Base-by-base conservation (phyloP, 2,888 invertebrate genomes). In the Orthosia incerta region DNA sequence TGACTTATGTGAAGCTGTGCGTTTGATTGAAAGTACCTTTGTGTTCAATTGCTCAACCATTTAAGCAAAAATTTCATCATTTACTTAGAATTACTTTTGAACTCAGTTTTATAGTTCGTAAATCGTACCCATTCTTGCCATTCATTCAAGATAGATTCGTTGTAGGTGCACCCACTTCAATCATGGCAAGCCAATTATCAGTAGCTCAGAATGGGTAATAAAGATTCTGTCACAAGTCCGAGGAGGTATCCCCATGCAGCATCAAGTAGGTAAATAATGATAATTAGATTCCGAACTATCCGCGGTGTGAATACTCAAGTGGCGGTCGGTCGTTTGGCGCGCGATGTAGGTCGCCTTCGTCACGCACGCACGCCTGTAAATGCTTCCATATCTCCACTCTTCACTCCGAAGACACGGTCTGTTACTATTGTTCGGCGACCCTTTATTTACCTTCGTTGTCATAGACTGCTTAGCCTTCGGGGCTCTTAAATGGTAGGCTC, bases 271-370 rank as follows among this genome's bases (percentile, higher is more conserved):
- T 91, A 92, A 94, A 91, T 92, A 92, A 93, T 92, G 93, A 87
- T 93, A 94, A 94, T 93, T 91, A 93, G 88, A 94, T 94, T 89
- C 93, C 88, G 80, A 89, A 87, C 89, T 88, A 88, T 87, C 88
- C 87, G 89, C 87, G 88, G 75, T 86, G 89, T 91, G 94, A 93
- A 95, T 94, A 91, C 88, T 84, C 87, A 92, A 93, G 89, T 88
- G 86, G 82, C 86, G 83, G 83, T 64, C 74, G 79, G 78, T 67
- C 79, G 87, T 87, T 89, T 83, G 86, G 86, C 87, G 83, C 83
- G 86, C 73, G 46, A 94, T 92, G 91, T 93, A 89, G 94, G 93
- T 91, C 92, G 91, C 48, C 85, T 82, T 79, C 87, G 93, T 92
- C 93, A 94, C 93, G 93, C 92, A 90, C 90, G 91, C 88, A 81